Percentiles rank a stretch among this genome's conserved stretches.
Evolutionary conservation across 2,888 invertebrate genomes (phyloP).

Genomic region (Mayetiola destructor): DNA sequence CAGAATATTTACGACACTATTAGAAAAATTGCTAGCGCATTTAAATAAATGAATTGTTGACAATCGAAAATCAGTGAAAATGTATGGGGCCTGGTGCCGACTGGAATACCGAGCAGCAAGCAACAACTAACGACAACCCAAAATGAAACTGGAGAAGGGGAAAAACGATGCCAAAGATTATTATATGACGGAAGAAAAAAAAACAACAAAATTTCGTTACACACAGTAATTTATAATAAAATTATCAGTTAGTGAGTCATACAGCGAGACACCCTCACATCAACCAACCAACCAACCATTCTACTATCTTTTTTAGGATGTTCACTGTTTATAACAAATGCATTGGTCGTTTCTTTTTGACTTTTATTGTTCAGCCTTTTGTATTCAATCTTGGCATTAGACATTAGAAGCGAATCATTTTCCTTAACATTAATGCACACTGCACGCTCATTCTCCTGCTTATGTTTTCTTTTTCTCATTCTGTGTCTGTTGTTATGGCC

Average conservation of each 20-base stretch:
- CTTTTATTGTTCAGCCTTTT: too few relatives aligned
- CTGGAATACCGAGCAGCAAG: too few relatives aligned
- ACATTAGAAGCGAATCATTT: too few relatives aligned
- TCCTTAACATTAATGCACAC: too few relatives aligned
- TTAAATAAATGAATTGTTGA: constrained; percentile 13
- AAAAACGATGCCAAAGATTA: neutral
- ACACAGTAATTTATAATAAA: constrained; percentile 9
- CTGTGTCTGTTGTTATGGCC: too few relatives aligned
- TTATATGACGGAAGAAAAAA: neutral
- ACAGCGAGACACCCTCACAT: constrained; percentile 8
- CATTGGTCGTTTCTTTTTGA: too few relatives aligned
- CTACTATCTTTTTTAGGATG: neutral
- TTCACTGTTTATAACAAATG: too few relatives aligned
- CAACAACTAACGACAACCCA: neutral
- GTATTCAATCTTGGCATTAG: too few relatives aligned
- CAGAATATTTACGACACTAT: constrained; percentile 3
- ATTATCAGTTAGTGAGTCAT: constrained; percentile 12
- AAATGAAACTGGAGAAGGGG: neutral
- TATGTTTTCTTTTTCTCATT: too few relatives aligned
- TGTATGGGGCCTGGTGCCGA: too few relatives aligned
- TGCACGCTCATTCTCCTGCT: too few relatives aligned
- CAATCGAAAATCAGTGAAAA: neutral
- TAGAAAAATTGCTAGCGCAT: constrained; percentile 12
- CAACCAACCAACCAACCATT: constrained; percentile 2
- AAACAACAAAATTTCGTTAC: constrained; percentile 2